Evolutionary conservation across 2,888 invertebrate genomes (phyloP).

Genomic region (Andrena fulva): DNA sequence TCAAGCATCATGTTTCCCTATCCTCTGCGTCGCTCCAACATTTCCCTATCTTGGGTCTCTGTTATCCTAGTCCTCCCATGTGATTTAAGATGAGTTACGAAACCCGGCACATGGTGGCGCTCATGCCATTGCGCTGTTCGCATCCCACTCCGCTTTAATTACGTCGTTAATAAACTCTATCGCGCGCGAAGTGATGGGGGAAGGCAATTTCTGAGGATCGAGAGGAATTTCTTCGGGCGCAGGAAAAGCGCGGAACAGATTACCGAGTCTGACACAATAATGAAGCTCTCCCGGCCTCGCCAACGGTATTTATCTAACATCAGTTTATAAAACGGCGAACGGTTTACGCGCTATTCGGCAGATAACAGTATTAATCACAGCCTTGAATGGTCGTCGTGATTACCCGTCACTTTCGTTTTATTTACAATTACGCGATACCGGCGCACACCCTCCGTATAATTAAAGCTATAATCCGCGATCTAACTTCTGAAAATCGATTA

Average conservation of each 20-base stretch:
- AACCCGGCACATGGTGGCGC: too few relatives aligned
- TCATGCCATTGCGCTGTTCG: not conserved
- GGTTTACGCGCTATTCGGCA: constrained; percentile 18
- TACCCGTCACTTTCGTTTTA: constrained; percentile 46
- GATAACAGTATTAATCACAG: constrained; percentile 50
- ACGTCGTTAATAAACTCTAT: constrained; percentile 9
- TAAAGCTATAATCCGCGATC: constrained; percentile 28
- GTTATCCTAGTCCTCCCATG: too few relatives aligned
- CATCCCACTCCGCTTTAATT: constrained; percentile 3
- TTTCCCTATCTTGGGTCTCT: too few relatives aligned
- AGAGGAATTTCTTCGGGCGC: constrained; percentile 5
- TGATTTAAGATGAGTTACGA: too few relatives aligned
- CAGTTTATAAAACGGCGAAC: constrained; percentile 50
- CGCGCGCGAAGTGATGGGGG: constrained; percentile 5
- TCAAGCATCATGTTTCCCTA: too few relatives aligned
- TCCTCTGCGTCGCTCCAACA: too few relatives aligned
- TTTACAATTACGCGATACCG: constrained; percentile 50
- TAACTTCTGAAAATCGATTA: constrained; percentile 9
- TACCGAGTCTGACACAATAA: constrained; percentile 31
- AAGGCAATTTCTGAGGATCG: constrained; percentile 24
- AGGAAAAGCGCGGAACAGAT: constrained; percentile 19
- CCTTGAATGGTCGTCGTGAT: constrained; percentile 37
- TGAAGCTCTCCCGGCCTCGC: constrained; percentile 34
- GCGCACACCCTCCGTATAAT: constrained; percentile 40
- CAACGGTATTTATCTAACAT: constrained; percentile 45